Percentiles rank a stretch among this genome's conserved stretches.
These are phyloP conservation scores for Lucifuga dentata DNA, from an alignment of 2,113 vertebrate genomes.

Conservation along the genomic window DNA sequence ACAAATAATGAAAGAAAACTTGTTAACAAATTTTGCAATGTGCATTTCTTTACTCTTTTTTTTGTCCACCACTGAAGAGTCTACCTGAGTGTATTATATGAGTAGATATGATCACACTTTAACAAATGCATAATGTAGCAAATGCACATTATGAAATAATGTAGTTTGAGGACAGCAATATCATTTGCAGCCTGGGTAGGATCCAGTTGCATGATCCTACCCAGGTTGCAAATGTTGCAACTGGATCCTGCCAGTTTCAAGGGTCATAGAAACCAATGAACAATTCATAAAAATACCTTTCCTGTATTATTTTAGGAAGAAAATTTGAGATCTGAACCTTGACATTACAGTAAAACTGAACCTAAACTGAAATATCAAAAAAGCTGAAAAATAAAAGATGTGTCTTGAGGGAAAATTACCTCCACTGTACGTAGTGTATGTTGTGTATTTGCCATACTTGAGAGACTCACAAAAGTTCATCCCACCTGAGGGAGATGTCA, in stretches of 20 bases:
- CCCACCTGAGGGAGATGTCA: conserved; percentile 72
- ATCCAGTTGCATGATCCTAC: conserved; percentile 48
- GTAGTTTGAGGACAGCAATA: too few relatives aligned
- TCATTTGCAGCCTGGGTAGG: conserved; percentile 19
- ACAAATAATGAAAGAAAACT: not conserved
- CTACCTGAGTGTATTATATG: too few relatives aligned
- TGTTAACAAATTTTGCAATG: not conserved
- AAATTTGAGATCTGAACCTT: conserved; percentile 21
- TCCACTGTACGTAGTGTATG: conserved; percentile 8
- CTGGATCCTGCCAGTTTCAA: conserved; percentile 47
- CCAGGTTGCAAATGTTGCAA: conserved; percentile 56
- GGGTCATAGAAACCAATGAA: conserved; percentile 64
- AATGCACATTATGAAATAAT: too few relatives aligned
- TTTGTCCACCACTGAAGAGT: not conserved
- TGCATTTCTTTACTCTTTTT: not conserved
- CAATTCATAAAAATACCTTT: conserved; percentile 35
- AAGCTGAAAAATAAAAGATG: conserved; percentile 2
- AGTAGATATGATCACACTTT: too few relatives aligned
- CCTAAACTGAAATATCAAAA: conserved; percentile 1
- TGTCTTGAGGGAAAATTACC: conserved; percentile 1
- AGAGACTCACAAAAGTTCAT: conserved; percentile 49
- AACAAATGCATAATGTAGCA: too few relatives aligned
- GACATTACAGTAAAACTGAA: conserved; percentile 31
- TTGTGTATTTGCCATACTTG: conserved; percentile 37
- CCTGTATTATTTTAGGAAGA: conserved; percentile 45